Base-by-base conservation (phyloP, 2,113 vertebrate species). In the Equus przewalskii region DNA sequence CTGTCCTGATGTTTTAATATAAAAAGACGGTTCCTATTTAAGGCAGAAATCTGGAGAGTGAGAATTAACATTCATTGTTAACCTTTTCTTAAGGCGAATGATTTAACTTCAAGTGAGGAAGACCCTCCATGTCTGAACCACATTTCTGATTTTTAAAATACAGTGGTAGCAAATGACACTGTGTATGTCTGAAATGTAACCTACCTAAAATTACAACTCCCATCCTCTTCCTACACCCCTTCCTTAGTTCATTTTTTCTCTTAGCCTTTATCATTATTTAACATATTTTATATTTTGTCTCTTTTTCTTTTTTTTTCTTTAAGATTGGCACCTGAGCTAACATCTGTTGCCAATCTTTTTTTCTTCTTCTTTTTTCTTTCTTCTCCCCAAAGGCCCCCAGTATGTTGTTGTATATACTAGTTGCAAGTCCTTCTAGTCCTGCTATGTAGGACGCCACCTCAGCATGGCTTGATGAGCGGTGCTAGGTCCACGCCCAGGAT, bases 1-100 rank as follows among this genome's bases (percentile, higher is more conserved):
- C 97, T 96, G 95, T 97, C 95, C 96, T 94, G 84, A 95, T 98
- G 98, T 98, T 98, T 99, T 98, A 98, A 98, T 99, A 98, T 98
- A 98, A 98, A 98, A 98, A 89, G 98, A 97, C 79, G 13, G 0
- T 94, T 98, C 84, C 76, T 96, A 97, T 98, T 98, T 98, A 98
- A 99, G 97, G 97, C 98, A 98, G 97, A 98, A 98, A 98, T 98
- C 97, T 98, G 82, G 87, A 96, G 94, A 97, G 90, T 64, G 62
- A 98, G 98, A 98, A 98, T 96, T 98, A 97, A 97, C 98, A 97
- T 97, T 97, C 98, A 97, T 76, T 93, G 81, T 98, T 97, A 98
- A 98, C 97, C 97, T 98, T 97, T 97, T 96, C 76, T 90, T 92
- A 96, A 96, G 84, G 95, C n/a, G 82, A 97, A 97, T 79, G 81